A percentile compares a stretch with the other conserved stretches of the same genome.
phyloP scores from a whole-genome alignment of 2,113 vertebrate species.

The Sturnira hondurensis region DNA sequence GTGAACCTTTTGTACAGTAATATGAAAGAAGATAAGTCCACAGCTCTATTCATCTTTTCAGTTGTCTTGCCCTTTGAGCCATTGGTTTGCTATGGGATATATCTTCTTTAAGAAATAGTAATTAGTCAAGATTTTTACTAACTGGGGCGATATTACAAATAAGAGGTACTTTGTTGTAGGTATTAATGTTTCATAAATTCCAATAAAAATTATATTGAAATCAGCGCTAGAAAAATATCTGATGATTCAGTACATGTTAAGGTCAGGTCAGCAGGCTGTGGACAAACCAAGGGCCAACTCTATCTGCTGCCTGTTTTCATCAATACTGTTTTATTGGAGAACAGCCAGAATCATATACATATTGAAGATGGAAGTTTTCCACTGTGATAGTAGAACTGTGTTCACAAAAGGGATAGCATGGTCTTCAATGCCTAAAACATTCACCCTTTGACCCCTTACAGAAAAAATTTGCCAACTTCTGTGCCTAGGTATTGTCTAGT shows the following conservation, averaged over 20 bases:
- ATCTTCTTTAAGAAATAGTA: neutral
- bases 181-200: neutral
- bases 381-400: neutral
- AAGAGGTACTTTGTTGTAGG: neutral
- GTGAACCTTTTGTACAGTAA: neutral
- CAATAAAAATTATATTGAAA: neutral
- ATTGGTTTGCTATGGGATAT: neutral
- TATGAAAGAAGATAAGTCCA: neutral
- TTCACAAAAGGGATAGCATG: neutral
- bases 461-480: neutral
- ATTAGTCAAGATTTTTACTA: conserved; percentile 3
- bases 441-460: neutral
- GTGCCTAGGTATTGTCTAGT: neutral
- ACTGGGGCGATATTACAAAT: neutral
- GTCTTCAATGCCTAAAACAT: neutral
- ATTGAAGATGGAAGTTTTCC: neutral
- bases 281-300: neutral
- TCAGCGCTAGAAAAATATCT: neutral
- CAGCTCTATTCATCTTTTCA: neutral
- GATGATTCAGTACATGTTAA: neutral
- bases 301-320: neutral
- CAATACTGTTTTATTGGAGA: neutral
- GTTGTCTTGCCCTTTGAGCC: conserved; percentile 43
- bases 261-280: neutral
- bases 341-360: neutral